Evolutionary conservation across 2,888 invertebrate genomes (phyloP).

Genomic region (Drosophila sordidula): DNA sequence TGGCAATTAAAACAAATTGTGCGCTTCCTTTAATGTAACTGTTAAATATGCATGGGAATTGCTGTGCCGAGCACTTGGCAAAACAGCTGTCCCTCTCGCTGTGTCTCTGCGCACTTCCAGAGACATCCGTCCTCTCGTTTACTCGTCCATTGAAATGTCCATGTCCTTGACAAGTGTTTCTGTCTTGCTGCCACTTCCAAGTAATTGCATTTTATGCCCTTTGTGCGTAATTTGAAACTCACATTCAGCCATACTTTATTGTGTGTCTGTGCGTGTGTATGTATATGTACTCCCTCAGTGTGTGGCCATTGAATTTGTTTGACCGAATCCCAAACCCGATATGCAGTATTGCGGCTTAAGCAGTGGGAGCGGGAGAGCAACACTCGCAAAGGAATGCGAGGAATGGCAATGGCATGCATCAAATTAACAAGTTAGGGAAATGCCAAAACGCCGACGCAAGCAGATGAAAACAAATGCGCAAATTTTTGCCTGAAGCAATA

Average conservation of each 20-base stretch:
- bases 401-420: slow-evolving; percentile 50
- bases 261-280: background rate
- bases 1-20: slow-evolving; percentile 62
- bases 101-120: slow-evolving; percentile 22
- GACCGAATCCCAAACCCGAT: slow-evolving; percentile 12
- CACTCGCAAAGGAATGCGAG: slow-evolving; percentile 17
- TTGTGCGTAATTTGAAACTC: slow-evolving; percentile 30
- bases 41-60: slow-evolving; percentile 54
- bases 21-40: slow-evolving; percentile 57
- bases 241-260: slow-evolving; percentile 25
- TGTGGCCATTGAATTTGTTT: slow-evolving; percentile 20
- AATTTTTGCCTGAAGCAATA: slow-evolving; percentile 27
- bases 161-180: slow-evolving; percentile 65
- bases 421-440: slow-evolving; percentile 59
- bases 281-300: slow-evolving; percentile 1
- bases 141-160: slow-evolving; percentile 14
- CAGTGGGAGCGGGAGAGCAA: slow-evolving; percentile 21
- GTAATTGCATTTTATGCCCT: slow-evolving; percentile 48
- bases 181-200: slow-evolving; percentile 41
- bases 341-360: slow-evolving; percentile 19
- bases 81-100: slow-evolving; percentile 24
- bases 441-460: slow-evolving; percentile 72
- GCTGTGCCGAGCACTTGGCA: slow-evolving; percentile 9
- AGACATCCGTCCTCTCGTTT: background rate
- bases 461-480: slow-evolving; percentile 44